These are phyloP conservation scores for Vidua chalybeata DNA, from an alignment of 2,113 vertebrate species.

Conservation along the genomic window DNA sequence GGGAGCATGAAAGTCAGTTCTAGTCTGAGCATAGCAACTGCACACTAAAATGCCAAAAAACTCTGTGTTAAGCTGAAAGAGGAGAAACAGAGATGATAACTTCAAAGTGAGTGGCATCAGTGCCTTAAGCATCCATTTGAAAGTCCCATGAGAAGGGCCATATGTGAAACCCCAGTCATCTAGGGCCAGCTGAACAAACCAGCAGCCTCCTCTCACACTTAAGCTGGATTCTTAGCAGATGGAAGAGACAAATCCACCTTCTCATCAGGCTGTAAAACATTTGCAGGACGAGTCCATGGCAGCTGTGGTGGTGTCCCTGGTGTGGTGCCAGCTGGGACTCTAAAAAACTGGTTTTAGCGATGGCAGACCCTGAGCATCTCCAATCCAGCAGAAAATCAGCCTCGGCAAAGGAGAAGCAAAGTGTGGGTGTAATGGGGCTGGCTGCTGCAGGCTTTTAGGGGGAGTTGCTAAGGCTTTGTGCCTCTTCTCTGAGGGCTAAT, in stretches of 20 bases:
- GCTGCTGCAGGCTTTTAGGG: neutral
- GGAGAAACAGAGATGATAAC: neutral
- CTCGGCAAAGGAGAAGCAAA: neutral
- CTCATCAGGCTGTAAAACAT: neutral
- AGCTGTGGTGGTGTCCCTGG: neutral
- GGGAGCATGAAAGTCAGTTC: neutral
- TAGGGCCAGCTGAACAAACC: neutral
- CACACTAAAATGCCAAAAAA: neutral
- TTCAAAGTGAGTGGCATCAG: neutral
- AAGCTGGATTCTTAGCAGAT: neutral
- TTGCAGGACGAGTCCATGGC: neutral
- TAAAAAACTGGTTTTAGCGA: neutral
- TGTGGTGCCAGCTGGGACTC: neutral
- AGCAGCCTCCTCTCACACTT: neutral
- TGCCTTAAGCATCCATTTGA: neutral
- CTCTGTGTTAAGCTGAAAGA: neutral
- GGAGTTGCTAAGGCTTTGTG: neutral
- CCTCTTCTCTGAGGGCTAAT: neutral
- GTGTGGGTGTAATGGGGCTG: neutral
- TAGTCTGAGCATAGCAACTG: conserved; percentile 22
- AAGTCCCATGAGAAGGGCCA: neutral
- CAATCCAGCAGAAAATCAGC: neutral
- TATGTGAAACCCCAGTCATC: neutral
- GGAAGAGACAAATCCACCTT: neutral
- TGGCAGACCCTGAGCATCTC: neutral